A percentile compares a stretch with the other conserved stretches of the same genome.
Conservation (phyloP, 2,888 invertebrate genomes). For the Nephrocerus scutellatus region DNA sequence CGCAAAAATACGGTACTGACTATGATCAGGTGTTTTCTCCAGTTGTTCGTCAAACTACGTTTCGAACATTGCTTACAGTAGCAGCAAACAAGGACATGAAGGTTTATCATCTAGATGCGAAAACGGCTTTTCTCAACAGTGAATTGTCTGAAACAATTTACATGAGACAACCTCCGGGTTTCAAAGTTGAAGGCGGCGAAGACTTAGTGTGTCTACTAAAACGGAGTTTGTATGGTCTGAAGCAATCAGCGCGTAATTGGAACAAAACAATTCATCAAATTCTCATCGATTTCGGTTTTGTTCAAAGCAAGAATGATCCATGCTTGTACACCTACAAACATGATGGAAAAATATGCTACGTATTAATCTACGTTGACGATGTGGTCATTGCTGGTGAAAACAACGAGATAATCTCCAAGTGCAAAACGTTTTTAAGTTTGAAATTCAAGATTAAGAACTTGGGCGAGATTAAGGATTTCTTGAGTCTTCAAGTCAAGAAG, state of each 20-base stretch:
- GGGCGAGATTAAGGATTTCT: background rate
- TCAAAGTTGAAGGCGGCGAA: no score
- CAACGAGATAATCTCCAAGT: background rate
- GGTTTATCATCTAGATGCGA: slow-evolving; percentile 6
- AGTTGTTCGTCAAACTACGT: slow-evolving; percentile 19
- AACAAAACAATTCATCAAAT: slow-evolving; percentile 7
- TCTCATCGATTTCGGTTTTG: slow-evolving; percentile 10
- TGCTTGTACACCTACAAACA: slow-evolving; percentile 15
- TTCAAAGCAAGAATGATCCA: slow-evolving; percentile 13
- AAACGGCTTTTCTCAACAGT: no score
- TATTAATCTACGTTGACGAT: slow-evolving; percentile 20
- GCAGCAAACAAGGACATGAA: slow-evolving; percentile 1
- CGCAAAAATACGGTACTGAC: slow-evolving; percentile 18
- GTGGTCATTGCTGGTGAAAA: slow-evolving; percentile 9
- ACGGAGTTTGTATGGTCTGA: slow-evolving; percentile 5
- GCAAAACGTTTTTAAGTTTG: background rate
- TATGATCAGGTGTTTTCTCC: slow-evolving; percentile 30
- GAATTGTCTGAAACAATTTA: slow-evolving; percentile 8
- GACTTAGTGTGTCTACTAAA: slow-evolving; percentile 4
- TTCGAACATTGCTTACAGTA: slow-evolving; percentile 5
- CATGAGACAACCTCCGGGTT: slow-evolving; percentile 7
- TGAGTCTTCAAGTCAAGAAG: background rate
- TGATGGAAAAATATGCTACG: slow-evolving; percentile 3
- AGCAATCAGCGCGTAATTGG: background rate
- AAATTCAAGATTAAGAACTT: background rate